phyloP scores from a whole-genome alignment of 1,140 invertebrate species.

The Panagrolaimus sp. region DNA sequence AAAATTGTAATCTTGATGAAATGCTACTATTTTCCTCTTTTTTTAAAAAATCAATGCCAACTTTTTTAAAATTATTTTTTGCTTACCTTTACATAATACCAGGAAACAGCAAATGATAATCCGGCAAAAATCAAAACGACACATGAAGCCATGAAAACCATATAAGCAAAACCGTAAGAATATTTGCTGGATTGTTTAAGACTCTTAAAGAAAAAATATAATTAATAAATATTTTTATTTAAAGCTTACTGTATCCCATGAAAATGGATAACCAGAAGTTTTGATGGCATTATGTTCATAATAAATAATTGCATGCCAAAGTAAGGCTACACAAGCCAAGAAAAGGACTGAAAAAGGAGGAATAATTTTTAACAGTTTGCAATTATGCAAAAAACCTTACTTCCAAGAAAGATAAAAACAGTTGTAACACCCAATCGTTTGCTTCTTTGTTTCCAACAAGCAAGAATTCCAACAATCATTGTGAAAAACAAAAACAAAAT shows the following conservation, averaged over 20 bases:
- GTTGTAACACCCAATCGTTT: background rate
- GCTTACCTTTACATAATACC: background rate
- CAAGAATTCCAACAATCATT: background rate
- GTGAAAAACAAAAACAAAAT: background rate
- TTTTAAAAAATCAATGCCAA: background rate
- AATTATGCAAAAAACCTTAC: background rate
- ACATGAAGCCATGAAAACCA: background rate
- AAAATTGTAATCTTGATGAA: slow-evolving; percentile 1
- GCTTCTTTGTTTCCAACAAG: background rate
- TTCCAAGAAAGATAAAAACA: background rate
- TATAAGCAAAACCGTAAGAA: background rate
- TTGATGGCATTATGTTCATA: background rate
- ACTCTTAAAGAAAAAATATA: background rate
- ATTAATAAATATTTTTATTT: background rate
- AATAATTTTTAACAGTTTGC: background rate
- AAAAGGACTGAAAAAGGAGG: background rate
- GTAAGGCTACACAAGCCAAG: background rate
- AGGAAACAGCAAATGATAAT: background rate
- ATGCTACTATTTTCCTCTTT: background rate
- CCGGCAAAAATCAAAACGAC: background rate
- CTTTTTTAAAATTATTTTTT: background rate
- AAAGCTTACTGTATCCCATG: slow-evolving; percentile 12
- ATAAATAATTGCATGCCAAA: background rate
- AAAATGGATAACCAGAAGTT: background rate
- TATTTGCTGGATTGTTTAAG: slow-evolving; percentile 3